phyloP scores from a whole-genome alignment of 2,888 invertebrate species.

The Rhabditophanes sp. region DNA sequence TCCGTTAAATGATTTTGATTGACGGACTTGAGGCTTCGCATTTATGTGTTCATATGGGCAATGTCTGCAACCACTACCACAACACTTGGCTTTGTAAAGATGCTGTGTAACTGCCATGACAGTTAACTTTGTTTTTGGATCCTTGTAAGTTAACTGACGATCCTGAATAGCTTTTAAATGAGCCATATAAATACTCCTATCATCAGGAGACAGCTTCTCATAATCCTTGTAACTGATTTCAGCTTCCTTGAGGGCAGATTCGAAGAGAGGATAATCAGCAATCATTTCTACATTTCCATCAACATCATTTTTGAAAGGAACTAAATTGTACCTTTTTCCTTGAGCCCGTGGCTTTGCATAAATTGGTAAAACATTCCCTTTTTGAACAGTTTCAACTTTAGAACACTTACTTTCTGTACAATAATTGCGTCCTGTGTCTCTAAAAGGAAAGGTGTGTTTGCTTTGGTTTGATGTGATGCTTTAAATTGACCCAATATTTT shows the following conservation, averaged over 20 bases:
- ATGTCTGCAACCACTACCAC: constrained; percentile 41
- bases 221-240: constrained; percentile 26
- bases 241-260: constrained; percentile 27
- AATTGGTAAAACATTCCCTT: constrained; percentile 19
- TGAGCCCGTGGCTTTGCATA: constrained; percentile 22
- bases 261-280: constrained; percentile 39
- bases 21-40: constrained; percentile 19
- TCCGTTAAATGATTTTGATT: constrained; percentile 31
- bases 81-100: constrained; percentile 31
- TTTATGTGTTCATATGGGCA: constrained; percentile 37
- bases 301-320: constrained; percentile 20
- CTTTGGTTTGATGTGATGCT: not conserved
- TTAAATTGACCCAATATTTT: constrained; percentile 6
- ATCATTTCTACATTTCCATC: too few relatives aligned
- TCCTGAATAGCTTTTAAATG: constrained; percentile 34
- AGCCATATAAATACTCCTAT: constrained; percentile 29
- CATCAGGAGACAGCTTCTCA: constrained; percentile 25
- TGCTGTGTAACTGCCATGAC: constrained; percentile 27
- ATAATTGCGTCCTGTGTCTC: not conserved
- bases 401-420: not conserved
- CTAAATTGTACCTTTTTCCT: constrained; percentile 16
- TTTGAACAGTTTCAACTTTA: constrained; percentile 6
- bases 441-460: constrained; percentile 3
- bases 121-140: constrained; percentile 20
- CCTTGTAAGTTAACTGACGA: constrained; percentile 26